A percentile compares a stretch with the other conserved stretches of the same genome.
Conservation (phyloP, 2,797 vertebrate genomes). For the Enteromius mattozi region DNA sequence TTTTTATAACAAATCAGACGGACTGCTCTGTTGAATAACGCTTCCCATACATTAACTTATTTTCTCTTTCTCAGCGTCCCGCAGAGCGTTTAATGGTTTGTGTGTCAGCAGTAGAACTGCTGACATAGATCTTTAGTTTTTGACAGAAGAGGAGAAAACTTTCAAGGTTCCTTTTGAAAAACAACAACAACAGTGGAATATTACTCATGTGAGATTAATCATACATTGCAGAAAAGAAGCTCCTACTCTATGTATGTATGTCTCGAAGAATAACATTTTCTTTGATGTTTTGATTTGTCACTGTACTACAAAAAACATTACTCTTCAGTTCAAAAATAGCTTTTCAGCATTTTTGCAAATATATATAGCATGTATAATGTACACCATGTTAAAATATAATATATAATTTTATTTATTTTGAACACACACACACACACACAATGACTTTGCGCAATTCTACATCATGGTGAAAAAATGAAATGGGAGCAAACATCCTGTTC, state of each 20-base stretch:
- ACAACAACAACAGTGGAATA: neutral
- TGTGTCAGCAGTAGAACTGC: conserved; percentile 33
- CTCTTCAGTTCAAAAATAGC: neutral
- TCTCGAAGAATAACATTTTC: neutral
- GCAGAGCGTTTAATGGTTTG: conserved; percentile 43
- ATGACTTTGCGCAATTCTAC: neutral
- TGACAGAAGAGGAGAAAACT: conserved; percentile 25
- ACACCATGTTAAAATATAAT: neutral
- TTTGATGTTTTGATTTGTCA: neutral
- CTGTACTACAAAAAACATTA: neutral
- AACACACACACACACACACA: neutral
- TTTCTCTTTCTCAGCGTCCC: conserved; percentile 38
- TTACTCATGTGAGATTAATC: conserved; percentile 26
- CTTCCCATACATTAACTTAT: conserved; percentile 35
- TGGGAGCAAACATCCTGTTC: neutral
- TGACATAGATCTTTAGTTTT: conserved; percentile 35
- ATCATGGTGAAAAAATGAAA: neutral
- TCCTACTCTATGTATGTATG: neutral
- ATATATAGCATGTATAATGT: neutral
- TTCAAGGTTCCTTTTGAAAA: conserved; percentile 13
- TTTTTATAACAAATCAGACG: conserved; percentile 41
- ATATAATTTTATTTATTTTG: neutral
- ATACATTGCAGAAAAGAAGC: conserved; percentile 7
- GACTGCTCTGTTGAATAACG: conserved; percentile 47
- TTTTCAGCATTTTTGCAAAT: neutral